These are phyloP conservation scores for Eulemur macaco DNA, from an alignment of 2,113 vertebrate genomes.

Conservation along the genomic window DNA sequence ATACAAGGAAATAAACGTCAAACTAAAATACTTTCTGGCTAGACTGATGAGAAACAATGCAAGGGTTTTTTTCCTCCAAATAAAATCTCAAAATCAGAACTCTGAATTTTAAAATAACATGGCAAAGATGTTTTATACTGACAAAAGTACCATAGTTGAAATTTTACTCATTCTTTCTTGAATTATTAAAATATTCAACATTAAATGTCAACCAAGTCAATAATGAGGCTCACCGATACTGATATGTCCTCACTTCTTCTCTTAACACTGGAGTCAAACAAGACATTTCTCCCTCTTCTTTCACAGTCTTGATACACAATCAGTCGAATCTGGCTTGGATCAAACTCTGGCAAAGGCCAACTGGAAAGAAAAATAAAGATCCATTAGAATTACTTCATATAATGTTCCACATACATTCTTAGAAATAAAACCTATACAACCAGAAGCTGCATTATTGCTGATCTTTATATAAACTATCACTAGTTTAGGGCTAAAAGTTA, in stretches of 20 bases:
- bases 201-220: slow-evolving; percentile 36
- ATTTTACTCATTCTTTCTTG: not conserved
- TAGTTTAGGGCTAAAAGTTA: slow-evolving; percentile 26
- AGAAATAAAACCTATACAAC: slow-evolving; percentile 43
- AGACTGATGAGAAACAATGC: not conserved
- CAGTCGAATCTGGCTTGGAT: slow-evolving; percentile 96
- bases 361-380: slow-evolving; percentile 83
- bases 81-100: not conserved
- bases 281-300: slow-evolving; percentile 95
- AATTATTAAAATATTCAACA: slow-evolving; percentile 20
- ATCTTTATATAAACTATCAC: slow-evolving; percentile 23
- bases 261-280: slow-evolving; percentile 96
- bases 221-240: slow-evolving; percentile 89
- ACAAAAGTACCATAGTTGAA: slow-evolving; percentile 20
- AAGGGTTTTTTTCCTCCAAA: not conserved
- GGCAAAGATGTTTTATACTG: not conserved
- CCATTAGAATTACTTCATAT: slow-evolving; percentile 60
- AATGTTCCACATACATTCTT: slow-evolving; percentile 44
- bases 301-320: slow-evolving; percentile 99
- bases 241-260: slow-evolving; percentile 93
- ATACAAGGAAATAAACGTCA: slow-evolving; percentile 25
- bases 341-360: slow-evolving; percentile 96
- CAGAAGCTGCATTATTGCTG: slow-evolving; percentile 17
- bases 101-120: slow-evolving; percentile 44
- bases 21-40: slow-evolving; percentile 26